Conservation (phyloP, 2,888 invertebrate species). For the Acholoe squamosa region DNA sequence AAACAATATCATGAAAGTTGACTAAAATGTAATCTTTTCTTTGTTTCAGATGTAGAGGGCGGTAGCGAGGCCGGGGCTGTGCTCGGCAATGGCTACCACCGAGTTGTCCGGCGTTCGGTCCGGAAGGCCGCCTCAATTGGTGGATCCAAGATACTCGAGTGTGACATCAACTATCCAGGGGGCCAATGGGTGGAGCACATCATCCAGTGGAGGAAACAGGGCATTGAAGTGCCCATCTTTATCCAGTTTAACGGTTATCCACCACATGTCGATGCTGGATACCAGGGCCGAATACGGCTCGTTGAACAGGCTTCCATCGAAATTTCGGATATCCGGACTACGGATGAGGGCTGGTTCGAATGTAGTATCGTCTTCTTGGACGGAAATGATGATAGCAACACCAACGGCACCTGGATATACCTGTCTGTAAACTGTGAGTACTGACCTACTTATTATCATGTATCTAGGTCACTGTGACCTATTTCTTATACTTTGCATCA, state of each 20-base stretch:
- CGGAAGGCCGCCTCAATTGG: conserved; percentile 97
- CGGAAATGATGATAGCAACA: conserved; percentile 93
- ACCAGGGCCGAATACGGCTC: conserved; percentile 69
- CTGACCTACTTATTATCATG: neutral
- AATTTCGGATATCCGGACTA: conserved; percentile 95
- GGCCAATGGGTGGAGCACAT: conserved; percentile 98
- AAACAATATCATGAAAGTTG: no score
- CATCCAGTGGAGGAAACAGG: conserved; percentile 99
- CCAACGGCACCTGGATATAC: conserved; percentile 98
- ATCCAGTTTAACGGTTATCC: conserved; percentile 99
- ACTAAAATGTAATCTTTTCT: neutral
- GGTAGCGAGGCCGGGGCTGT: conserved; percentile 32
- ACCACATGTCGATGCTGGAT: conserved; percentile 93
- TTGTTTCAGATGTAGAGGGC: conserved; percentile 48
- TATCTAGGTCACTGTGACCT: neutral
- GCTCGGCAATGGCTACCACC: conserved; percentile 59
- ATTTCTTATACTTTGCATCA: no score
- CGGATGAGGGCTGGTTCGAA: conserved; percentile 98
- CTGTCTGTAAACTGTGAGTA: conserved; percentile 95
- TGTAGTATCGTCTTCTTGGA: conserved; percentile 97
- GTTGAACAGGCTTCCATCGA: conserved; percentile 88
- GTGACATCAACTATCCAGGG: conserved; percentile 98
- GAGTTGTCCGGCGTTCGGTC: conserved; percentile 67
- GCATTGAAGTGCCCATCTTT: conserved; percentile 97
- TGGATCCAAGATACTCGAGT: conserved; percentile 98